Conservation (phyloP, 1,140 invertebrate species). For the Zaprionus davidi region DNA sequence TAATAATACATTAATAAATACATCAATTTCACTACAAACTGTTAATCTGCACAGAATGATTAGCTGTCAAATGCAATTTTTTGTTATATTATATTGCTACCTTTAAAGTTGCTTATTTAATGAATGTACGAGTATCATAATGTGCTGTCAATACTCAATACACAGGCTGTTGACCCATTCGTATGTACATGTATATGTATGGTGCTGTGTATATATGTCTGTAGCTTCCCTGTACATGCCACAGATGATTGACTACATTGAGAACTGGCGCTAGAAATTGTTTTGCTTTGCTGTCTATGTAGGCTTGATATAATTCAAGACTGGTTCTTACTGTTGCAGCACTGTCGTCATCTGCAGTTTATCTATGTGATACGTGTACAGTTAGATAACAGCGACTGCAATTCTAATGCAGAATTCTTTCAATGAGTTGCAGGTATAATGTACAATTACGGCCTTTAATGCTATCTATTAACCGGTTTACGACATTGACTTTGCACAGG, state of each 20-base stretch:
- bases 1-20: too few species aligned
- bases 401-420: conserved; percentile 40
- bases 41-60: too few species aligned
- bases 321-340: conserved; percentile 33
- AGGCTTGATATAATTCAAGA: conserved; percentile 33
- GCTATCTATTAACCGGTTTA: conserved; percentile 45
- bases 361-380: conserved; percentile 28
- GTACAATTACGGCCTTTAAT: conserved; percentile 15
- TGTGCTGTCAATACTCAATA: background rate
- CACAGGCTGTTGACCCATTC: conserved; percentile 15
- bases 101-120: background rate
- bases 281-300: conserved; percentile 12
- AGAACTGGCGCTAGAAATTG: conserved; percentile 27
- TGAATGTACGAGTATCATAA: background rate
- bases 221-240: background rate
- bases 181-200: background rate
- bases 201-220: background rate
- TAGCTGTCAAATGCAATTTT: too few species aligned
- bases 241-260: conserved; percentile 24
- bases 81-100: background rate
- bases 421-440: conserved; percentile 24
- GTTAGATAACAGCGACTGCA: conserved; percentile 50
- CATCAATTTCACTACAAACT: too few species aligned
- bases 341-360: conserved; percentile 25
- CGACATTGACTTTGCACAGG: background rate